Evolutionary conservation across 2,888 invertebrate species (phyloP).

Genomic region (Thelaira solivaga): DNA sequence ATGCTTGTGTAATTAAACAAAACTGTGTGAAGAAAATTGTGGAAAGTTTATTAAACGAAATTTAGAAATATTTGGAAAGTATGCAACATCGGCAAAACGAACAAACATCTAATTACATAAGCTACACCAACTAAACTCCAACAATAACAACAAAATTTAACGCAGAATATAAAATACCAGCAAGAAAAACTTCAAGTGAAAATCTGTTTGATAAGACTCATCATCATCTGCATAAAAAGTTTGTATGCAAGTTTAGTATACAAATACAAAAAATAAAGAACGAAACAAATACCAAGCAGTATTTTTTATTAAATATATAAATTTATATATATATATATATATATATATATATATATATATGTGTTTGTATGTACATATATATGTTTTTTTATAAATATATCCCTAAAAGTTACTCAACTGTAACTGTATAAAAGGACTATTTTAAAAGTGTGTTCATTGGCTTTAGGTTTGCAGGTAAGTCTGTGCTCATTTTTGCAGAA

Average conservation of each 20-base stretch:
- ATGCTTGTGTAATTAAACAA: no score
- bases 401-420: no score
- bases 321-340: no score
- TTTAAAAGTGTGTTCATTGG: not conserved
- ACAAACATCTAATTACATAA: not conserved
- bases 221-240: no score
- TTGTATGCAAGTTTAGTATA: no score
- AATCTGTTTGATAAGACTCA: slow-evolving; percentile 6
- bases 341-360: no score
- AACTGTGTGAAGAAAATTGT: no score
- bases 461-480: not conserved
- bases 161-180: not conserved
- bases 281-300: no score
- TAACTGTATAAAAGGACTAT: no score
- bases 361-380: not conserved
- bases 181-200: slow-evolving; percentile 45
- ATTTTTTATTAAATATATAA: no score
- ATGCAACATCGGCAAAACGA: slow-evolving; percentile 34
- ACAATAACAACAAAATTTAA: not conserved
- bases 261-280: no score
- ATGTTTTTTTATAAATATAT: not conserved
- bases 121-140: not conserved
- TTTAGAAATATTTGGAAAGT: slow-evolving; percentile 28
- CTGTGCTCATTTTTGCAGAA: slow-evolving; percentile 5
- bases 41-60: no score